A percentile compares a stretch with the other conserved stretches of the same genome.
phyloP scores from a whole-genome alignment of 2,888 invertebrate species.

The Pollenia labialis region DNA sequence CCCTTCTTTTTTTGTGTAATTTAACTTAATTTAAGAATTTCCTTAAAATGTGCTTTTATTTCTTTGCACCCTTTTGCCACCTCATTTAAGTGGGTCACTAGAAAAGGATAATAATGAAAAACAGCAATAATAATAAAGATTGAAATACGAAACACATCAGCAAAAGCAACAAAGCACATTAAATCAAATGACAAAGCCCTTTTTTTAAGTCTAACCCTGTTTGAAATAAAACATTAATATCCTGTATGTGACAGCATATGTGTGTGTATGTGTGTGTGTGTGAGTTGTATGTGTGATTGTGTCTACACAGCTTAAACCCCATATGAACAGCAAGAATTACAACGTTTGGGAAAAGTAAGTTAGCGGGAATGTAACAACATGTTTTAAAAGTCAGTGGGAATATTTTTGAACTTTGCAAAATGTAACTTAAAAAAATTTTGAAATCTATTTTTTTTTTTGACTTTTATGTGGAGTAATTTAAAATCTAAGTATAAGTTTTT shows the following conservation, averaged over 20 bases:
- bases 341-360: conserved; percentile 18
- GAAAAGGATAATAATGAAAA: neutral
- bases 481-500: too few species aligned
- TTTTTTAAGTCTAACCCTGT: conserved; percentile 57
- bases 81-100: conserved; percentile 54
- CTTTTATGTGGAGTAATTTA: too few species aligned
- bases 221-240: conserved; percentile 68
- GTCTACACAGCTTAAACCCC: conserved; percentile 30
- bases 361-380: conserved; percentile 7
- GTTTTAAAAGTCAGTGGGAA: conserved; percentile 20
- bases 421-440: neutral
- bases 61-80: neutral
- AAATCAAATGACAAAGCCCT: conserved; percentile 72
- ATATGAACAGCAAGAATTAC: conserved; percentile 40
- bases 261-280: conserved; percentile 1
- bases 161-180: conserved; percentile 64
- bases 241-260: conserved; percentile 40
- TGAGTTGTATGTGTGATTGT: conserved; percentile 1
- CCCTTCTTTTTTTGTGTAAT: neutral
- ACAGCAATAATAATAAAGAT: conserved; percentile 36
- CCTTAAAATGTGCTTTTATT: neutral
- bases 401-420: neutral
- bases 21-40: conserved; percentile 10
- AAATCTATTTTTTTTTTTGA: neutral
- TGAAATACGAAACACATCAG: conserved; percentile 39